Evolutionary conservation across 2,113 vertebrate species (phyloP).

Genomic region (Marmota monax): DNA sequence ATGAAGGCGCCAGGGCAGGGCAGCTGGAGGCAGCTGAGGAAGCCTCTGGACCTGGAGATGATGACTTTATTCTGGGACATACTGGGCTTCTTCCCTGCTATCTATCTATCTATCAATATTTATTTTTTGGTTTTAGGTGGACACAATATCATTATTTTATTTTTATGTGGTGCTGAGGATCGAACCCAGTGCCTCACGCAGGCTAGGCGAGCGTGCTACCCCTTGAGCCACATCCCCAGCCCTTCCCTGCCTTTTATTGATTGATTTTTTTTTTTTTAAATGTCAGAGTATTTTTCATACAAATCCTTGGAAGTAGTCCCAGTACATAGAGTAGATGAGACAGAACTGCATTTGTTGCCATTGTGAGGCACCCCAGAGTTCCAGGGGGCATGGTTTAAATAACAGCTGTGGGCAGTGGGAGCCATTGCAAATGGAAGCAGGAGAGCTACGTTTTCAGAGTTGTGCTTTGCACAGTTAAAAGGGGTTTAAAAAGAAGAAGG

Average conservation of each 20-base stretch:
- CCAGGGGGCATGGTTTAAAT: neutral
- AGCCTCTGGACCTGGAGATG: no score
- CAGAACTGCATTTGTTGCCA: neutral
- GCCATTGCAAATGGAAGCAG: no score
- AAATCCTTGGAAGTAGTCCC: neutral
- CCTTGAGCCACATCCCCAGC: no score
- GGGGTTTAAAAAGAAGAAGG: neutral
- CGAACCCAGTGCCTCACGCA: no score
- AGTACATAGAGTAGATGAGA: neutral
- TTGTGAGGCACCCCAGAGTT: neutral
- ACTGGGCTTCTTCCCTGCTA: accelerated
- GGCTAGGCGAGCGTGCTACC: no score
- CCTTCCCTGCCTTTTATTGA: neutral
- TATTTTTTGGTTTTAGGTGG: no score
- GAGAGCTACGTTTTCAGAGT: neutral
- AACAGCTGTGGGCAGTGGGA: neutral
- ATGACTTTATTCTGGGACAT: neutral
- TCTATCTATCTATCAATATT: no score
- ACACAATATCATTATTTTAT: no score
- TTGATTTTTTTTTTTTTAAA: neutral
- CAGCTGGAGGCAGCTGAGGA: neutral
- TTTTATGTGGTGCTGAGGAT: no score
- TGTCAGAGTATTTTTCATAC: neutral
- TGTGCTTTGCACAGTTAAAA: neutral
- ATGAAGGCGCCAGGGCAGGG: neutral